These are phyloP conservation scores for Polydrusus tereticollis DNA, from an alignment of 2,888 invertebrate species.

Conservation along the genomic window DNA sequence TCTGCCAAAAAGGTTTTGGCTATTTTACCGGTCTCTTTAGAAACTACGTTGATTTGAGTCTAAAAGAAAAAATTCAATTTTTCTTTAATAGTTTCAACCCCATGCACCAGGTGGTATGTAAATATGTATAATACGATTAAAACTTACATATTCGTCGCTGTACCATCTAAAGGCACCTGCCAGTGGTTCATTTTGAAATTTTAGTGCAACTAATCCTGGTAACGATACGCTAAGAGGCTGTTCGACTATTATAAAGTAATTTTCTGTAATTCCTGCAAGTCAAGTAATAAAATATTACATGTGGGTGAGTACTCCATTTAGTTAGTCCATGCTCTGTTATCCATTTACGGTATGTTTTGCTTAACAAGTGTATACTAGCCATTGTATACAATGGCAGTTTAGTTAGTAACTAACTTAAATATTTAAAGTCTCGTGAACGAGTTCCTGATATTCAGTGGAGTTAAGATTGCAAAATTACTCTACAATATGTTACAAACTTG, in stretches of 20 bases:
- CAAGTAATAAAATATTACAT: too few species aligned
- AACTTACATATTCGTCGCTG: constrained; percentile 75
- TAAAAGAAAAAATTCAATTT: too few species aligned
- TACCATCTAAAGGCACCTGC: constrained; percentile 82
- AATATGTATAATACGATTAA: not conserved
- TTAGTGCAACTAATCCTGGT: constrained; percentile 71
- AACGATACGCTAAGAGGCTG: constrained; percentile 86
- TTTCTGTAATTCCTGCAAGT: constrained; percentile 78
- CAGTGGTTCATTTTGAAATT: constrained; percentile 76
- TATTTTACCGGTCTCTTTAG: constrained; percentile 71
- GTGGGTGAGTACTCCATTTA: too few species aligned
- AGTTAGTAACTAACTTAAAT: too few species aligned
- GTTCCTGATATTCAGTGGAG: too few species aligned
- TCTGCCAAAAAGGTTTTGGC: constrained; percentile 73
- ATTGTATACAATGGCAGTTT: too few species aligned
- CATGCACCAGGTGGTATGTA: not conserved
- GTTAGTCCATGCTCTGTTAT: too few species aligned
- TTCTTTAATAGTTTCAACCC: not conserved
- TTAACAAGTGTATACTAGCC: too few species aligned
- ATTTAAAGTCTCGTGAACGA: too few species aligned
- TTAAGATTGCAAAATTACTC: too few species aligned
- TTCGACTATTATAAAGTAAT: constrained; percentile 90
- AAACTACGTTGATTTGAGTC: constrained; percentile 72
- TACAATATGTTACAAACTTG: too few species aligned
- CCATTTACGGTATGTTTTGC: too few species aligned